These are phyloP conservation scores for Ferrisia virgata DNA, from an alignment of 2,888 invertebrate genomes.

Conservation along the genomic window DNA sequence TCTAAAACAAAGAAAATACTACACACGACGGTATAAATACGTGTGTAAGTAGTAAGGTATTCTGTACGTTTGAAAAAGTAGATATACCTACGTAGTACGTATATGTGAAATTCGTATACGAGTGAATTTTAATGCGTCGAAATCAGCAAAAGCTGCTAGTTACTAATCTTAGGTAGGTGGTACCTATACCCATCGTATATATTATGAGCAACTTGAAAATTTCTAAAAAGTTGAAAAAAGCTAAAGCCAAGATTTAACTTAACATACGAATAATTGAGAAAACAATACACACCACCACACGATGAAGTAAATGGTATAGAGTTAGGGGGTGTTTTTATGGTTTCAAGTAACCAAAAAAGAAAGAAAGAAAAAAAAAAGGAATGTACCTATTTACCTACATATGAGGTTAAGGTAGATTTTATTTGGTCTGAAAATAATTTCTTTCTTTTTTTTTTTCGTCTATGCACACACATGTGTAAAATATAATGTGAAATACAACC, in stretches of 20 bases:
- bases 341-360: too few relatives aligned
- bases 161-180: background rate
- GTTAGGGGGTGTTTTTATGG: too few relatives aligned
- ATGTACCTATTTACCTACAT: background rate
- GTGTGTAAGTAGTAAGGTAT: background rate
- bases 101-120: too few relatives aligned
- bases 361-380: background rate
- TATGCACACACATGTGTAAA: background rate
- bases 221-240: too few relatives aligned
- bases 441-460: too few relatives aligned
- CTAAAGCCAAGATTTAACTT: too few relatives aligned
- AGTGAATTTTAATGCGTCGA: background rate
- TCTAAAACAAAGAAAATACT: slow-evolving; percentile 1
- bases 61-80: background rate
- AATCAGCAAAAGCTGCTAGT: background rate
- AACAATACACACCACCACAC: too few relatives aligned
- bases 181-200: too few relatives aligned
- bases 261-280: too few relatives aligned
- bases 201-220: too few relatives aligned
- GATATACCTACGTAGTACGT: background rate
- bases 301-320: too few relatives aligned
- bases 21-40: too few relatives aligned
- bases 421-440: background rate
- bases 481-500: background rate
- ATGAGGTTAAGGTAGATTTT: background rate